Evolutionary conservation across 1,140 invertebrate species (phyloP).

Genomic region (Drepana arcuata): DNA sequence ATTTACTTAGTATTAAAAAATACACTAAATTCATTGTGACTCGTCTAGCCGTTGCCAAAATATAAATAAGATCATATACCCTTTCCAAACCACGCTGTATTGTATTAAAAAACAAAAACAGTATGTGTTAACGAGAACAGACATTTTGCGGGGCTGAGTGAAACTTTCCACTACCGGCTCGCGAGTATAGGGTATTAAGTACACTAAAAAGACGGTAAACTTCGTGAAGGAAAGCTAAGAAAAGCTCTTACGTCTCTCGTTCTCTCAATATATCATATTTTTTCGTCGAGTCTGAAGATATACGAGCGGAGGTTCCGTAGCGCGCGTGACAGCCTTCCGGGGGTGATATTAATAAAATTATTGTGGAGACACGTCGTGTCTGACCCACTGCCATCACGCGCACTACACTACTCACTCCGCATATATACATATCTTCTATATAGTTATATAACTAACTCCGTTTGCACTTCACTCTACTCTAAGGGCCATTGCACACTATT

Average conservation of each 20-base stretch:
- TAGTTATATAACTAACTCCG: too few relatives aligned
- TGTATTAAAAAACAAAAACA: too few relatives aligned
- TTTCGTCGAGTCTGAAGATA: conserved; percentile 49
- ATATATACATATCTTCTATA: too few relatives aligned
- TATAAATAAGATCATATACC: too few relatives aligned
- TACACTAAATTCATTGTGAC: too few relatives aligned
- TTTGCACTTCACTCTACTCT: too few relatives aligned
- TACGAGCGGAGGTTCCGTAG: conserved; percentile 47
- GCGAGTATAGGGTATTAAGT: conserved; percentile 17
- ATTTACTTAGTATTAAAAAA: too few relatives aligned
- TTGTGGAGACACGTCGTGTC: conserved; percentile 54
- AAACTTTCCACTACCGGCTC: background rate
- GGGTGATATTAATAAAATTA: conserved; percentile 69
- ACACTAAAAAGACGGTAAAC: conserved; percentile 51
- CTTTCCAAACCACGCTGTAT: too few relatives aligned
- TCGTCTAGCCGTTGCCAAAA: too few relatives aligned
- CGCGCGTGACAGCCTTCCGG: conserved; percentile 56
- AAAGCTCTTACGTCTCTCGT: conserved; percentile 52
- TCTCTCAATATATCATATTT: conserved; percentile 66
- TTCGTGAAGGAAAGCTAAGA: conserved; percentile 31
- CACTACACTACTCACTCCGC: background rate
- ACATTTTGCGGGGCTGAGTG: too few relatives aligned
- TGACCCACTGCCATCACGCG: conserved; percentile 27
- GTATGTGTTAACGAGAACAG: too few relatives aligned
- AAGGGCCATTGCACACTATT: too few relatives aligned